Percentiles rank a stretch among this genome's conserved stretches.
These are phyloP conservation scores for Drosophila rhopaloa DNA, from an alignment of 1,140 invertebrate species.

Conservation along the genomic window DNA sequence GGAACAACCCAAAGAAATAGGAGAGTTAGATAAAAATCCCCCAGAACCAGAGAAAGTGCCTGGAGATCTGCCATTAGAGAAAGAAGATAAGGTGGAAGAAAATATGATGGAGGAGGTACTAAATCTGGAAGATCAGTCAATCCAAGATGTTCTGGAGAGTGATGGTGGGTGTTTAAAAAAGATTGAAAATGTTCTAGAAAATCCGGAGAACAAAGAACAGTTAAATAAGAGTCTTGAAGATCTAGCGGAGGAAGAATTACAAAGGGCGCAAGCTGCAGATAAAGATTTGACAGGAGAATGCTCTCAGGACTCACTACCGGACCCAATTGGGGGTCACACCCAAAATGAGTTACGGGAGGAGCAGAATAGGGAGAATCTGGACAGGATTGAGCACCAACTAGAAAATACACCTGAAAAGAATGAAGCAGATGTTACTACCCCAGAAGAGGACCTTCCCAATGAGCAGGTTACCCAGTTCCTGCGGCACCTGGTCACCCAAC, in stretches of 20 bases:
- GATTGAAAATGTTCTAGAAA: neutral
- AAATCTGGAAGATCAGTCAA: neutral
- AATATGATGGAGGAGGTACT: neutral
- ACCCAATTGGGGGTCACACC: neutral
- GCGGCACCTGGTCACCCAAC: constrained; percentile 4
- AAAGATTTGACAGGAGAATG: neutral
- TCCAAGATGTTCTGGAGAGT: neutral
- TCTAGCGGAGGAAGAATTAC: no score
- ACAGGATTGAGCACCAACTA: neutral
- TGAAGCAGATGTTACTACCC: neutral
- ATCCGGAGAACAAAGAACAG: neutral
- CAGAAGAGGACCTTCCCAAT: constrained; percentile 27
- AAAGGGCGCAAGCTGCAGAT: neutral
- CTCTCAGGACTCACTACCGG: neutral
- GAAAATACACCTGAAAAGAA: neutral
- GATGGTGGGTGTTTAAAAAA: neutral
- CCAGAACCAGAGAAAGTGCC: no score
- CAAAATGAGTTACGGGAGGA: neutral
- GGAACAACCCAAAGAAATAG: neutral
- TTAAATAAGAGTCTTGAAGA: no score
- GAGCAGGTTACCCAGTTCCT: constrained; percentile 26
- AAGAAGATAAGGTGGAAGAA: neutral
- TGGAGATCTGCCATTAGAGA: neutral
- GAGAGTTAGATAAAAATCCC: neutral
- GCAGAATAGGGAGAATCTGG: neutral